phyloP scores from a whole-genome alignment of 2,888 invertebrate species.

The Tenodera sinensis region DNA sequence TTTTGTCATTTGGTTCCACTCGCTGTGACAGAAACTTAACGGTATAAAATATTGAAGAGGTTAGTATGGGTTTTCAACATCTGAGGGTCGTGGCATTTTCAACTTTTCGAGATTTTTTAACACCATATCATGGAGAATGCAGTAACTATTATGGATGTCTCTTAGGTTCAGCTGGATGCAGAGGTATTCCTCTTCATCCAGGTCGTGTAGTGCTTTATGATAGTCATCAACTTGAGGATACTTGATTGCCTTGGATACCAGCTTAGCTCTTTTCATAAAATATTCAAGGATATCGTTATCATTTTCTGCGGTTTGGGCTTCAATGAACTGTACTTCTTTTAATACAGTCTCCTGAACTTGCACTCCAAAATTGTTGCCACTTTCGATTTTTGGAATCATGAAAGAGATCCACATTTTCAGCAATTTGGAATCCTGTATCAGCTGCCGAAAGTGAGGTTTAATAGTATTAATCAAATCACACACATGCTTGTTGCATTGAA shows the following conservation, averaged over 20 bases:
- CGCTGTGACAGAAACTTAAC: too few species aligned
- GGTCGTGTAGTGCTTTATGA: conserved; percentile 84
- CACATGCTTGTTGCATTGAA: conserved; percentile 82
- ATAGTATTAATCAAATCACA: conserved; percentile 85
- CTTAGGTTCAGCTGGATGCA: conserved; percentile 91
- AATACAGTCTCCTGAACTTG: conserved; percentile 97
- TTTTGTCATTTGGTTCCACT: too few species aligned
- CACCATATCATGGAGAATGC: conserved; percentile 94
- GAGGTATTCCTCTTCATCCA: conserved; percentile 96
- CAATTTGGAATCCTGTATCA: conserved; percentile 93
- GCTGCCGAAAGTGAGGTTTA: conserved; percentile 92
- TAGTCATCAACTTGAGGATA: conserved; percentile 97
- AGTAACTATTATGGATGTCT: conserved; percentile 96
- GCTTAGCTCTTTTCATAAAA: conserved; percentile 78
- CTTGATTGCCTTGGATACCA: conserved; percentile 80
- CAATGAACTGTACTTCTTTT: conserved; percentile 94
- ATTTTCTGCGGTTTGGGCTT: conserved; percentile 95
- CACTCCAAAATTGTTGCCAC: conserved; percentile 99
- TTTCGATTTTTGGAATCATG: conserved; percentile 98
- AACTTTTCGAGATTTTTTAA: conserved; percentile 98
- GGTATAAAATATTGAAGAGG: too few species aligned
- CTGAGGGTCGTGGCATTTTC: conserved; percentile 91
- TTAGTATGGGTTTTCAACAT: conserved; percentile 79
- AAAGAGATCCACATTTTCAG: conserved; percentile 99
- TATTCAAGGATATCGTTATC: conserved; percentile 97